Conservation (phyloP, 2,113 vertebrate genomes). For the Ictidomys tridecemlineatus region DNA sequence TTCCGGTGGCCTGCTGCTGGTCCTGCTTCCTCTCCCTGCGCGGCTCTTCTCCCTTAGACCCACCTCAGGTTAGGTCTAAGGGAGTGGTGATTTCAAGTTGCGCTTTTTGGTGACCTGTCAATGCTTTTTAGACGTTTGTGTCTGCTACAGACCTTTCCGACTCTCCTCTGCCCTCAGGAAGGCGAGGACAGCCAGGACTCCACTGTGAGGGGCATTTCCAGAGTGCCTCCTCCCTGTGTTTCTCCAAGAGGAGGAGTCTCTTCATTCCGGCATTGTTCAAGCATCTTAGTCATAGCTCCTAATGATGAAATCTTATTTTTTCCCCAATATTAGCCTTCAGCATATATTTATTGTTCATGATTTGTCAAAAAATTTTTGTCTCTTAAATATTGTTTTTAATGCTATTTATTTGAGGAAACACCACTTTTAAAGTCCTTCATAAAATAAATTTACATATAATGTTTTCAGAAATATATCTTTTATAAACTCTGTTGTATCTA, state of each 20-base stretch:
- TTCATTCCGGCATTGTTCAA: not conserved
- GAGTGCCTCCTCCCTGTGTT: not conserved
- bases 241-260: not conserved
- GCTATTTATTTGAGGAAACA: not conserved
- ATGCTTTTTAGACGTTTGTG: not conserved
- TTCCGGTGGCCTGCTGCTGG: not conserved
- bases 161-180: not conserved
- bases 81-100: not conserved
- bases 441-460: slow-evolving; percentile 10
- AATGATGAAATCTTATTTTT: not conserved
- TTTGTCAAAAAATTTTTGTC: not conserved
- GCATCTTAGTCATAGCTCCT: not conserved
- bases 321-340: not conserved
- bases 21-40: not conserved
- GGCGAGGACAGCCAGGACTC: too few species aligned
- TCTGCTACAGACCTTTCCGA: not conserved
- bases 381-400: not conserved
- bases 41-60: not conserved
- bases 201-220: not conserved
- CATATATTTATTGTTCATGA: not conserved
- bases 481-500: not conserved
- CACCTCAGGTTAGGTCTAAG: not conserved
- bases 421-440: not conserved
- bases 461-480: slow-evolving; percentile 18
- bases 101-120: too few species aligned